Evolutionary conservation across 1,140 invertebrate genomes (phyloP).

Genomic region (Penaeus indicus): DNA sequence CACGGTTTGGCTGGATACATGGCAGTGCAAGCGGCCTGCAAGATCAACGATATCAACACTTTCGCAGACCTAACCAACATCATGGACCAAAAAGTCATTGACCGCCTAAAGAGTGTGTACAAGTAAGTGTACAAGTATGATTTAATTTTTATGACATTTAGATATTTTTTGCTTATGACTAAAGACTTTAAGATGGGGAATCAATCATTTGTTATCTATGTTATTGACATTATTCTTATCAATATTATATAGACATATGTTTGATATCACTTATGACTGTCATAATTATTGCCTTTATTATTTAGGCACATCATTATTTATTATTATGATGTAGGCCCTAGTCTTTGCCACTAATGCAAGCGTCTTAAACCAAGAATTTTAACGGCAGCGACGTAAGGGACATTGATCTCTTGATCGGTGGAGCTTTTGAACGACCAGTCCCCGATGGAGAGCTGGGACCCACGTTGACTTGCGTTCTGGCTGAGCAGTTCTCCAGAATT

Average conservation of each 20-base stretch:
- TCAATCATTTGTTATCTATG: too few relatives aligned
- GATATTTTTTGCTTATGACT: background rate
- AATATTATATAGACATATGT: too few relatives aligned
- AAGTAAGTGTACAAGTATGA: background rate
- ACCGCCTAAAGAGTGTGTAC: background rate
- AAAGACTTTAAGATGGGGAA: background rate
- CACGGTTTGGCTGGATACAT: constrained; percentile 67
- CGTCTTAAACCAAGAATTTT: background rate
- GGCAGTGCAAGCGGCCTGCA: constrained; percentile 65
- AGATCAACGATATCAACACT: constrained; percentile 27
- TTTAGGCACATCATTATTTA: too few relatives aligned
- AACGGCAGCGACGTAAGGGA: constrained; percentile 76
- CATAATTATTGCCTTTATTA: too few relatives aligned
- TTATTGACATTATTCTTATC: too few relatives aligned
- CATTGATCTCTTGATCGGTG: constrained; percentile 85
- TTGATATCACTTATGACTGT: too few relatives aligned
- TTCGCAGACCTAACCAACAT: constrained; percentile 7
- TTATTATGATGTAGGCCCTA: background rate
- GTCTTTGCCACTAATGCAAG: background rate
- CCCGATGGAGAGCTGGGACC: constrained; percentile 82
- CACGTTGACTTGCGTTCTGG: constrained; percentile 86
- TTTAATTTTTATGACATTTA: background rate
- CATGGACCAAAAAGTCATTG: background rate
- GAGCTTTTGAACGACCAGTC: constrained; percentile 79
- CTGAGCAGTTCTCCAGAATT: constrained; percentile 82